phyloP scores from a whole-genome alignment of 2,888 invertebrate species.

The Scaptomyza caliginosa region DNA sequence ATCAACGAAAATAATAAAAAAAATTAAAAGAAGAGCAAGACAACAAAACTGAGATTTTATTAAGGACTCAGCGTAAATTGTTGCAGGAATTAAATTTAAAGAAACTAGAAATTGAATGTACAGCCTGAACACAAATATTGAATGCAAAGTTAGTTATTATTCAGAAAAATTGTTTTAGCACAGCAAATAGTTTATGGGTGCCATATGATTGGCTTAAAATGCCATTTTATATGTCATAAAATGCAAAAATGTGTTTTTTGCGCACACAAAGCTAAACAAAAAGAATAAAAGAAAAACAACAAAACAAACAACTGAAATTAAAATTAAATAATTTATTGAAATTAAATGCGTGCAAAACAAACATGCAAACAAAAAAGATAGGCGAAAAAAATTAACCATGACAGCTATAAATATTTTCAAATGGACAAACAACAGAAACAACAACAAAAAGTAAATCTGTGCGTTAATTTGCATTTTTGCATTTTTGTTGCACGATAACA shows the following conservation, averaged over 20 bases:
- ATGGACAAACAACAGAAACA: conserved; percentile 44
- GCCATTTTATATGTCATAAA: conserved; percentile 53
- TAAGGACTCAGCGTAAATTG: conserved; percentile 5
- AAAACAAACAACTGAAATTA: conserved; percentile 32
- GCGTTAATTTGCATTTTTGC: conserved; percentile 80
- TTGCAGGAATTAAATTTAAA: neutral
- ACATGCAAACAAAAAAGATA: conserved; percentile 24
- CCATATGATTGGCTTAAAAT: conserved; percentile 56
- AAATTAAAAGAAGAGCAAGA: too few species aligned
- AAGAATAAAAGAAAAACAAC: conserved; percentile 3
- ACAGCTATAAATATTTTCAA: conserved; percentile 74
- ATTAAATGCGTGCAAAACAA: conserved; percentile 48
- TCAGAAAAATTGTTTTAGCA: conserved; percentile 16
- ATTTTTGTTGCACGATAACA: conserved; percentile 75
- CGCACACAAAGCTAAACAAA: conserved; percentile 10
- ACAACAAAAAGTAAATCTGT: conserved; percentile 54
- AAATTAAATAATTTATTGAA: conserved; percentile 73
- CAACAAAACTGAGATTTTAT: conserved; percentile 7
- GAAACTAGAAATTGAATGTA: neutral
- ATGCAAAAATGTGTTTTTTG: conserved; percentile 29
- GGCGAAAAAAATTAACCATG: conserved; percentile 41
- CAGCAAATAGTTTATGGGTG: conserved; percentile 48
- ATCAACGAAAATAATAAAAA: neutral
- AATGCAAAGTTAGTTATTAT: neutral
- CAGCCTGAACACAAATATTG: neutral